Percentiles rank a stretch among this genome's conserved stretches.
Conservation (phyloP, 2,888 invertebrate genomes). For the Cephalotes varians region DNA sequence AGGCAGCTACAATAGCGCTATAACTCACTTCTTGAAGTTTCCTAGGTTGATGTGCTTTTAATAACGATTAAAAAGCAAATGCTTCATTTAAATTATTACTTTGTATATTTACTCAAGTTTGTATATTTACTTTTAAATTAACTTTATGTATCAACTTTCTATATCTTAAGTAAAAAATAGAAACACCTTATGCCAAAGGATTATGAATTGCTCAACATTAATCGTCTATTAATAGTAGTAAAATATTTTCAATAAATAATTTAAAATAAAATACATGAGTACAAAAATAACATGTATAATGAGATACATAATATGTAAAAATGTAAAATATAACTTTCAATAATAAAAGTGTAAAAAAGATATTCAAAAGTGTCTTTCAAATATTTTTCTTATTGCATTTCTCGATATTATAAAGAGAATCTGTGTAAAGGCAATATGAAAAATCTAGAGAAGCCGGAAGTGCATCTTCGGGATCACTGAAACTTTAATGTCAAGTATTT, state of each 20-base stretch:
- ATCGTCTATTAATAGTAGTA: background rate
- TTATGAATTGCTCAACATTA: background rate
- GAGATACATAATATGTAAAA: background rate
- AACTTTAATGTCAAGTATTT: slow-evolving; percentile 42
- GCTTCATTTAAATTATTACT: slow-evolving; percentile 1
- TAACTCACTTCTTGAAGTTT: background rate
- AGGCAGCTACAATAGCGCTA: background rate
- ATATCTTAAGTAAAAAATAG: background rate
- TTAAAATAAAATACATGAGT: background rate
- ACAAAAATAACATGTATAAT: no score
- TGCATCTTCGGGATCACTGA: slow-evolving; percentile 31
- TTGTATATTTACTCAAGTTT: background rate
- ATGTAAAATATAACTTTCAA: background rate
- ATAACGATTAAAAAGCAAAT: background rate
- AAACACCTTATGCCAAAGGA: background rate
- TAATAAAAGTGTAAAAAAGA: background rate
- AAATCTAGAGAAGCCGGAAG: slow-evolving; percentile 1
- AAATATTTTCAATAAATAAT: background rate
- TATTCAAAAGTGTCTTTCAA: background rate
- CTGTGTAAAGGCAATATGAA: slow-evolving; percentile 1
- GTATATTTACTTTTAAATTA: background rate
- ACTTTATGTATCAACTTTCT: background rate
- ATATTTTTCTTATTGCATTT: background rate
- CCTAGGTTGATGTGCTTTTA: background rate
- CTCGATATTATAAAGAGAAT: background rate